A percentile compares a stretch with the other conserved stretches of the same genome.
These are phyloP conservation scores for Amazonetta brasiliensis DNA, from an alignment of 2,797 vertebrate genomes.

Conservation along the genomic window DNA sequence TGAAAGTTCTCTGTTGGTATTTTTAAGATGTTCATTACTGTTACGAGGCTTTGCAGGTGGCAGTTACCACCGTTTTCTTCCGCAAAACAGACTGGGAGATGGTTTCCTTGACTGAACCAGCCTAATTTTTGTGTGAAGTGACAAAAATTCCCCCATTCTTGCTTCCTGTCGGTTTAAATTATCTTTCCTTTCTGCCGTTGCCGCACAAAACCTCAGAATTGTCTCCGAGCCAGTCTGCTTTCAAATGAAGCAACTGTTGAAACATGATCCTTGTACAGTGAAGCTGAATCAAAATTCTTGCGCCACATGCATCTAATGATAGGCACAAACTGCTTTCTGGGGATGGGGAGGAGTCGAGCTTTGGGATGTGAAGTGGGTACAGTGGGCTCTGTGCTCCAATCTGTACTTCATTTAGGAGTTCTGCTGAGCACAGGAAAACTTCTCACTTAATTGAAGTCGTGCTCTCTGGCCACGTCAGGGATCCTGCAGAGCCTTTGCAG, in stretches of 20 bases:
- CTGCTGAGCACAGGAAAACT: not conserved
- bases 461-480: not conserved
- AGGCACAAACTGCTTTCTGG: constrained; percentile 5
- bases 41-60: not conserved
- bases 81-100: not conserved
- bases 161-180: not conserved
- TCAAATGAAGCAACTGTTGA: constrained; percentile 60
- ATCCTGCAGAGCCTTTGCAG: not conserved
- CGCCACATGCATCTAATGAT: constrained; percentile 25
- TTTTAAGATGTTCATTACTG: not conserved
- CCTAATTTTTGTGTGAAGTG: not conserved
- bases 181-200: constrained; percentile 36
- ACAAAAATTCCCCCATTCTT: not conserved
- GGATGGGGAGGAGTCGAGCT: not conserved
- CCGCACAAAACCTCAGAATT: constrained; percentile 49
- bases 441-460: not conserved
- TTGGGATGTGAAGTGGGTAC: not conserved
- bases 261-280: constrained; percentile 26
- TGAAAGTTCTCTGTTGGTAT: not conserved
- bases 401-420: not conserved
- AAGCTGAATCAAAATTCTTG: constrained; percentile 59
- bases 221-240: constrained; percentile 28
- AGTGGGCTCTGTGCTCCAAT: not conserved
- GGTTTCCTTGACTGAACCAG: not conserved
- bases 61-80: not conserved